These are phyloP conservation scores for Geotrypetes seraphini DNA, from an alignment of 2,797 vertebrate genomes.

Conservation along the genomic window DNA sequence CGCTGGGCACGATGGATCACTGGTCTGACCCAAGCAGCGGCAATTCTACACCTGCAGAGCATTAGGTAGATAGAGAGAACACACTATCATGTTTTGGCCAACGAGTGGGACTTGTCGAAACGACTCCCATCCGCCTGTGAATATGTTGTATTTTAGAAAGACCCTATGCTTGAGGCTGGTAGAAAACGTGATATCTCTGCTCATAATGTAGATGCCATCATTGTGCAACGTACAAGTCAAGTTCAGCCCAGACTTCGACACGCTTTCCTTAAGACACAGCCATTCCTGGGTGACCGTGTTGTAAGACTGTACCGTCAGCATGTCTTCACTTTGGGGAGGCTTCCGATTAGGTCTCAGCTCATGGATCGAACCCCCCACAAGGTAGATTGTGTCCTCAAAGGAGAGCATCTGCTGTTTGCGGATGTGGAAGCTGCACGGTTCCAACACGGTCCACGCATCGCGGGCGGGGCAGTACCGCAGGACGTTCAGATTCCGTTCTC, in stretches of 20 bases:
- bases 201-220: constrained; percentile 91
- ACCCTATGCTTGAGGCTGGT: constrained; percentile 79
- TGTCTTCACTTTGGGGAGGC: constrained; percentile 70
- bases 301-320: constrained; percentile 82
- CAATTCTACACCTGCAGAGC: constrained; percentile 43
- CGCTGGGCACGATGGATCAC: too few relatives aligned
- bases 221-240: constrained; percentile 88
- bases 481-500: constrained; percentile 86
- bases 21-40: too few relatives aligned
- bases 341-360: constrained; percentile 56
- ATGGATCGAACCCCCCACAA: constrained; percentile 88
- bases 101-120: constrained; percentile 77
- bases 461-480: constrained; percentile 78
- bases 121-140: constrained; percentile 78
- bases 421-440: constrained; percentile 71
- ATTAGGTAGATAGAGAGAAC: constrained; percentile 81
- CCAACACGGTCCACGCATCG: constrained; percentile 76
- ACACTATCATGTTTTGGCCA: constrained; percentile 86
- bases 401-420: constrained; percentile 97
- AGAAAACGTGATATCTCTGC: constrained; percentile 75
- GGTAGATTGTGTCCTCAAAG: constrained; percentile 86
- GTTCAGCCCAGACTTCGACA: constrained; percentile 86
- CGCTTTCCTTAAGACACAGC: constrained; percentile 83
- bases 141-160: constrained; percentile 90
- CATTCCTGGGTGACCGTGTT: constrained; percentile 72